Conservation (phyloP, 2,888 invertebrate species). For the Drosophila emarginata region DNA sequence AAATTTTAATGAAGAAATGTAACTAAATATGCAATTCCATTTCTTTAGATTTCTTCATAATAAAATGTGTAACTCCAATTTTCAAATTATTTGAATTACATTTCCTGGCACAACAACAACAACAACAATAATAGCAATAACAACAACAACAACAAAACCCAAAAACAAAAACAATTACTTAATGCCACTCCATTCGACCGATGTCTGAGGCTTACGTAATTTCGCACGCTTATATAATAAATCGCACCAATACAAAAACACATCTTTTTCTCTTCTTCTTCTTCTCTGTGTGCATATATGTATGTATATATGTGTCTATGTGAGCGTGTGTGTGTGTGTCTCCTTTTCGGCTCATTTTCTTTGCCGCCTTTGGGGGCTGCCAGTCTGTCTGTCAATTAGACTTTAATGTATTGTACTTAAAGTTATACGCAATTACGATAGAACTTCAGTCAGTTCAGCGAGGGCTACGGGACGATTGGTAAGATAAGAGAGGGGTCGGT, state of each 20-base stretch:
- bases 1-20: no score
- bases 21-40: no score
- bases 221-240: constrained; percentile 57
- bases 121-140: not conserved
- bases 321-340: constrained; percentile 6
- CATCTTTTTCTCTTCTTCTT: constrained; percentile 29
- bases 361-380: constrained; percentile 41
- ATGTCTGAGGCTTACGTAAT: constrained; percentile 63
- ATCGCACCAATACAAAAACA: constrained; percentile 33
- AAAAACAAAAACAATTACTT: constrained; percentile 36
- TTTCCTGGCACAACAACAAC: not conserved
- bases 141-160: not conserved
- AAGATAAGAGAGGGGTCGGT: not conserved
- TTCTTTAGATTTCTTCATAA: no score
- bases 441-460: constrained; percentile 50
- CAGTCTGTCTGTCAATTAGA: constrained; percentile 75
- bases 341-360: constrained; percentile 8
- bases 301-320: constrained; percentile 12
- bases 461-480: not conserved
- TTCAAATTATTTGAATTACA: constrained; percentile 2
- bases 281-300: not conserved
- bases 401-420: constrained; percentile 76
- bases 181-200: constrained; percentile 50
- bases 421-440: constrained; percentile 71
- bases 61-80: not conserved